phyloP scores from a whole-genome alignment of 2,113 vertebrate species.

The Donacobius atricapilla region DNA sequence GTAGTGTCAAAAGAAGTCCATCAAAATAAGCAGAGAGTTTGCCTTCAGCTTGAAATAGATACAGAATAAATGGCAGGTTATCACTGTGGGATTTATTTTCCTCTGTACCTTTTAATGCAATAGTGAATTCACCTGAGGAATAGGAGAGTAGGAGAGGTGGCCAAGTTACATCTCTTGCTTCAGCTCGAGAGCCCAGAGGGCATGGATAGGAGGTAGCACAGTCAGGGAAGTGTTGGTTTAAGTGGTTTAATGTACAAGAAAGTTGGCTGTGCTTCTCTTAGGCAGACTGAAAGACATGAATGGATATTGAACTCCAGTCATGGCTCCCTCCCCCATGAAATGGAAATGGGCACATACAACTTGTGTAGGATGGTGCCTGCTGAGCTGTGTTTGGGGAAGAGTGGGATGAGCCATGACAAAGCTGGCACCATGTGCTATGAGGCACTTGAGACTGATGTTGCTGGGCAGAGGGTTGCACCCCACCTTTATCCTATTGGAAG shows the following conservation, averaged over 20 bases:
- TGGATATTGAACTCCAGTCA: background rate
- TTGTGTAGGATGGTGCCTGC: background rate
- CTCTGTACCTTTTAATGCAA: background rate
- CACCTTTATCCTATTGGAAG: background rate
- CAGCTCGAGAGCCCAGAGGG: background rate
- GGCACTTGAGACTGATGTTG: background rate
- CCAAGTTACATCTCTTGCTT: background rate
- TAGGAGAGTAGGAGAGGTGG: background rate
- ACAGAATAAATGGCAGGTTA: background rate
- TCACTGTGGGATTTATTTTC: background rate
- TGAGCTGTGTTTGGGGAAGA: background rate
- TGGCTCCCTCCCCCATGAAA: background rate
- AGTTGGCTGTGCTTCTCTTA: background rate
- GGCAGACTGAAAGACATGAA: background rate
- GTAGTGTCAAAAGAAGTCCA: background rate
- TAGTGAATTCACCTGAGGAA: background rate
- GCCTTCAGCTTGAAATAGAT: background rate
- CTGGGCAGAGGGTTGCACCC: background rate
- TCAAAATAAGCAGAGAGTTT: background rate
- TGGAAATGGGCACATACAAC: background rate
- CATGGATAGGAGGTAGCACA: background rate
- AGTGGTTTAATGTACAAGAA: background rate
- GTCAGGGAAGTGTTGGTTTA: background rate
- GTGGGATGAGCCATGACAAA: background rate
- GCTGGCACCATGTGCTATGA: accelerated